Percentiles rank a stretch among this genome's conserved stretches.
Conservation (phyloP, 2,113 vertebrate genomes). For the Actenoides hombroni region DNA sequence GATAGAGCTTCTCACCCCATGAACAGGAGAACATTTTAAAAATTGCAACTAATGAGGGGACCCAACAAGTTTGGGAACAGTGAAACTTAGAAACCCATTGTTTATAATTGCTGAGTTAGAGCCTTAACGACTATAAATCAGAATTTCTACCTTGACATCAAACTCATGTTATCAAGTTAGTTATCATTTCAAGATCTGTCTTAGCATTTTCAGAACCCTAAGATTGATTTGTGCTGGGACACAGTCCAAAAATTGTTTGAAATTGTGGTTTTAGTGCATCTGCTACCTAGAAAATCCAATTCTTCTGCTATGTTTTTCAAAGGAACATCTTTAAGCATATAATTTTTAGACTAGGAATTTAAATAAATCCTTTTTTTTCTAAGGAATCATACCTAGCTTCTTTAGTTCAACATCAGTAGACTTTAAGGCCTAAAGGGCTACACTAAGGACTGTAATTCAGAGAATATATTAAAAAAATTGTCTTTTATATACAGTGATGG, state of each 20-base stretch:
- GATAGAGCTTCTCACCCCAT: conserved; percentile 51
- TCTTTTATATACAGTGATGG: neutral
- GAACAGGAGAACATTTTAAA: conserved; percentile 33
- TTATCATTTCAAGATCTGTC: conserved; percentile 35
- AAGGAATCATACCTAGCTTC: neutral
- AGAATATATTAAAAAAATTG: neutral
- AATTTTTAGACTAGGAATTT: neutral
- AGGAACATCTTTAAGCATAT: neutral
- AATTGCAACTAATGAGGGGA: conserved; percentile 30
- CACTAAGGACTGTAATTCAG: neutral
- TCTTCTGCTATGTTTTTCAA: conserved; percentile 7
- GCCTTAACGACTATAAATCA: neutral
- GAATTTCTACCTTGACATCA: neutral
- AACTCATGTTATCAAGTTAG: conserved; percentile 27
- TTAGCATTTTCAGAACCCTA: neutral
- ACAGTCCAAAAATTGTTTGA: conserved; percentile 39
- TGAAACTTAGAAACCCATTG: neutral
- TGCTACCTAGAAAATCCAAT: conserved; percentile 44
- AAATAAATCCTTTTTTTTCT: neutral
- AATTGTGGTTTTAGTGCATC: conserved; percentile 8
- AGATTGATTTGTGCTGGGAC: conserved; percentile 53
- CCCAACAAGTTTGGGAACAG: neutral
- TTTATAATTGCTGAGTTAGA: neutral
- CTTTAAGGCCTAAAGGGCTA: neutral
- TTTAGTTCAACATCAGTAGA: neutral